These are phyloP conservation scores for Callyntrura guangdongensis DNA, from an alignment of 2,888 invertebrate genomes.

Conservation along the genomic window DNA sequence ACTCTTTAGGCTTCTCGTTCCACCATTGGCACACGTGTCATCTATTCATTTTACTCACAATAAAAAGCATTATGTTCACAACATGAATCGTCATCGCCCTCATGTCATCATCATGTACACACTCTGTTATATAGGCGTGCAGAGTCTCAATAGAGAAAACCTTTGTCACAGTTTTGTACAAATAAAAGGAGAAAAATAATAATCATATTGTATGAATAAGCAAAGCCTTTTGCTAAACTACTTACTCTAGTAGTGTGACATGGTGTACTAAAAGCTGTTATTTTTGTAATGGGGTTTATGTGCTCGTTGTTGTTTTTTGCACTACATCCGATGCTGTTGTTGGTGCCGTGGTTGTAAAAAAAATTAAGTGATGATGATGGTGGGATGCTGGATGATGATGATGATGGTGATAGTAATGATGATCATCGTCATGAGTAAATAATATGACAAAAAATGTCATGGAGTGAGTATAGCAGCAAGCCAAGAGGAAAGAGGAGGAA, in stretches of 20 bases:
- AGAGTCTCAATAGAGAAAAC: not conserved
- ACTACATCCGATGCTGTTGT: not conserved
- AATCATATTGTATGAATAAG: not conserved
- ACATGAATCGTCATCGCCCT: not conserved
- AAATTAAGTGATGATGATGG: slow-evolving; percentile 15
- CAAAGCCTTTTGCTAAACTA: not conserved
- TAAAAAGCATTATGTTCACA: slow-evolving; percentile 16
- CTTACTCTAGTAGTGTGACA: not conserved
- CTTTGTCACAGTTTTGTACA: too few species aligned
- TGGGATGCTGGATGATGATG: not conserved
- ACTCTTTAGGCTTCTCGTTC: not conserved
- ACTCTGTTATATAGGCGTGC: not conserved
- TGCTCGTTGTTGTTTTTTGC: not conserved
- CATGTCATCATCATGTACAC: too few species aligned
- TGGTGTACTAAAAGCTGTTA: not conserved
- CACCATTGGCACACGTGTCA: slow-evolving; percentile 21
- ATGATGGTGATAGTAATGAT: not conserved
- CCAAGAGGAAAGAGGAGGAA: too few species aligned
- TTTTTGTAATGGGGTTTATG: slow-evolving; percentile 29
- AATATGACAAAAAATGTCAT: slow-evolving; percentile 13
- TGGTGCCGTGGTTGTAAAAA: not conserved
- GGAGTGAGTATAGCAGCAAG: not conserved
- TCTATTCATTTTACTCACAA: slow-evolving; percentile 17
- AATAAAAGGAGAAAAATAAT: not conserved
- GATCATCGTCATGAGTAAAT: not conserved